These are phyloP conservation scores for Uria aalge DNA, from an alignment of 2,113 vertebrate species.

Conservation along the genomic window DNA sequence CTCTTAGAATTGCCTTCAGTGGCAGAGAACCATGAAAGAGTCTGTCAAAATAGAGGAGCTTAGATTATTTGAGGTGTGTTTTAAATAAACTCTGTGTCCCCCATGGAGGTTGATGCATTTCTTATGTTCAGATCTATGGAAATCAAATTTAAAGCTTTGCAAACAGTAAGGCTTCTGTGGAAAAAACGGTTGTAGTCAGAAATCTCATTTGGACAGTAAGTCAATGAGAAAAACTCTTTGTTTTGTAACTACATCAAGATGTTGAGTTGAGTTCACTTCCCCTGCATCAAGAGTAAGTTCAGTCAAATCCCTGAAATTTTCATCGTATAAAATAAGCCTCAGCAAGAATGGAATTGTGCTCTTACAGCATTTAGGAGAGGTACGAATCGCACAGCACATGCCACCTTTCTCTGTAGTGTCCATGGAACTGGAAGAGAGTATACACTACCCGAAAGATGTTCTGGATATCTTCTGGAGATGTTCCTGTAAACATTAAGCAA, in stretches of 20 bases:
- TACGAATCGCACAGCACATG: rapidly evolving
- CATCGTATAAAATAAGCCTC: neutral
- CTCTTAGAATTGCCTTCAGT: neutral
- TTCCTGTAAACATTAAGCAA: neutral
- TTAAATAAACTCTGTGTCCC: neutral
- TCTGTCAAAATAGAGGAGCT: neutral
- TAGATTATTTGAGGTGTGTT: neutral
- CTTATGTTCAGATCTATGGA: neutral
- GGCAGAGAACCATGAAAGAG: neutral
- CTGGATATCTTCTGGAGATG: neutral
- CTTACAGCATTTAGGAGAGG: neutral
- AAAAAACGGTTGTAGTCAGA: neutral
- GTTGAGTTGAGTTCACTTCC: neutral
- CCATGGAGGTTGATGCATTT: neutral
- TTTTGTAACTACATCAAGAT: neutral
- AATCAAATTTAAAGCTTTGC: neutral
- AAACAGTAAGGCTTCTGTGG: neutral
- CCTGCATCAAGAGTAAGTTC: neutral
- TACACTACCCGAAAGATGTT: neutral
- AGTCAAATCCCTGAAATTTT: neutral
- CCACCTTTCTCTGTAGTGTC: neutral
- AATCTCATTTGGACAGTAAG: neutral
- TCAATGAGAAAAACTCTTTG: neutral
- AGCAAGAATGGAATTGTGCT: neutral
- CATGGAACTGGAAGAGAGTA: neutral